Conservation (phyloP, 1,140 invertebrate species). For the Monomorium pharaonis region DNA sequence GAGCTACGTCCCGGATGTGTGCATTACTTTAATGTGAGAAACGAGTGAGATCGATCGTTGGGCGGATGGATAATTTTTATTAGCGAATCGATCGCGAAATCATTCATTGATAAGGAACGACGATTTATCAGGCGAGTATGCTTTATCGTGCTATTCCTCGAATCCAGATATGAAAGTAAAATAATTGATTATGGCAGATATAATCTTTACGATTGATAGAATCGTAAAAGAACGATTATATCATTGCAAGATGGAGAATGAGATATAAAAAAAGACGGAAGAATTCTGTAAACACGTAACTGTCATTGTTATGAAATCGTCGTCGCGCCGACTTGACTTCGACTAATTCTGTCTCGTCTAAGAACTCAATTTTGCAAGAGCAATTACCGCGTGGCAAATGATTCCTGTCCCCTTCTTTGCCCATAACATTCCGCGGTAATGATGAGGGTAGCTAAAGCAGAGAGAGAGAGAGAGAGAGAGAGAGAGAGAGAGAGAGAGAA, state of each 20-base stretch:
- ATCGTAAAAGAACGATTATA: not conserved
- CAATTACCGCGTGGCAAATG: slow-evolving; percentile 77
- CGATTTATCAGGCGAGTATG: not conserved
- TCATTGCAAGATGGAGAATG: not conserved
- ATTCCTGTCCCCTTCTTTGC: slow-evolving; percentile 57
- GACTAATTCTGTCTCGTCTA: slow-evolving; percentile 74
- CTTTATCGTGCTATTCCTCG: slow-evolving; percentile 12
- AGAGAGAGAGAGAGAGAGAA: not conserved
- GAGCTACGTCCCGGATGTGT: slow-evolving; percentile 6
- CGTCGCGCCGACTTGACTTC: slow-evolving; percentile 39
- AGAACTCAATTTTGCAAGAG: slow-evolving; percentile 76
- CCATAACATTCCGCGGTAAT: slow-evolving; percentile 76
- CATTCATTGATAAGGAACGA: not conserved
- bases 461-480: too few relatives aligned
- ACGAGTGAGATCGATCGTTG: not conserved
- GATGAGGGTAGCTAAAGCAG: slow-evolving; percentile 72
- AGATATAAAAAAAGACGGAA: not conserved
- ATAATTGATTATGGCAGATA: slow-evolving; percentile 12
- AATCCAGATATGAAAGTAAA: slow-evolving; percentile 24
- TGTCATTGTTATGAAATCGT: slow-evolving; percentile 14
- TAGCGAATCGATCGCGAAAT: not conserved
- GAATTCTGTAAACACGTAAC: not conserved
- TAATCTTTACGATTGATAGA: not conserved
- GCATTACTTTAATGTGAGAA: slow-evolving; percentile 15
- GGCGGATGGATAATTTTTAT: not conserved